Conservation (phyloP, 2,113 vertebrate species). For the Mormyrus lacerda region DNA sequence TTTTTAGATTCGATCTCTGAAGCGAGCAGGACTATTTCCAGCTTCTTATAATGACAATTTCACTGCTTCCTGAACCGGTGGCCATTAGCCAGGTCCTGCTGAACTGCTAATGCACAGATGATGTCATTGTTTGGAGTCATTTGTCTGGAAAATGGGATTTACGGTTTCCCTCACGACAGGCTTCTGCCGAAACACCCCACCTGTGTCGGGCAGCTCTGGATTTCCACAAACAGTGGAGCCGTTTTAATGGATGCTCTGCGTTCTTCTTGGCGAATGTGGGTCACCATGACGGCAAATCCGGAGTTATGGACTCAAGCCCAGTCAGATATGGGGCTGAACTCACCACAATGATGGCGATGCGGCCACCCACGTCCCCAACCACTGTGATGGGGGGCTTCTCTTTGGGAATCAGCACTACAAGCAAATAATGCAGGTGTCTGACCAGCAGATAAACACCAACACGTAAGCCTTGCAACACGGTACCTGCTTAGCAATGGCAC, state of each 20-base stretch:
- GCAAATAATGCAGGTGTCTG: neutral
- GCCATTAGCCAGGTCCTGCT: neutral
- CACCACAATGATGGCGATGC: conserved; percentile 98
- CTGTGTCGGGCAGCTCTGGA: neutral
- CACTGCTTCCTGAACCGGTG: neutral
- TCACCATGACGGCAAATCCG: neutral
- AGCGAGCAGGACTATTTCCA: neutral
- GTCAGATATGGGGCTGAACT: conserved; percentile 33
- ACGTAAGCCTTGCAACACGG: neutral
- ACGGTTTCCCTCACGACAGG: neutral
- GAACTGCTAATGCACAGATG: neutral
- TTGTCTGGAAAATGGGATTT: conserved; percentile 4
- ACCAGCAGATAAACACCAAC: neutral
- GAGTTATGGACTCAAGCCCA: neutral
- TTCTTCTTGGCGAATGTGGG: neutral
- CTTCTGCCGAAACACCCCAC: neutral
- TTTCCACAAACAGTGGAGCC: neutral
- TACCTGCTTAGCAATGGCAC: neutral
- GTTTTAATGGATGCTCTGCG: neutral
- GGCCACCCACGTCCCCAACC: conserved; percentile 92
- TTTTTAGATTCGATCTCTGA: neutral
- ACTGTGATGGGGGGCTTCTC: conserved; percentile 98
- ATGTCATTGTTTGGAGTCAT: neutral
- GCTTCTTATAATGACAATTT: neutral
- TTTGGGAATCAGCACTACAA: conserved; percentile 90